Conservation (phyloP, 1,140 invertebrate genomes). For the roundworm (Caenorhabditis elegans) region DNA sequence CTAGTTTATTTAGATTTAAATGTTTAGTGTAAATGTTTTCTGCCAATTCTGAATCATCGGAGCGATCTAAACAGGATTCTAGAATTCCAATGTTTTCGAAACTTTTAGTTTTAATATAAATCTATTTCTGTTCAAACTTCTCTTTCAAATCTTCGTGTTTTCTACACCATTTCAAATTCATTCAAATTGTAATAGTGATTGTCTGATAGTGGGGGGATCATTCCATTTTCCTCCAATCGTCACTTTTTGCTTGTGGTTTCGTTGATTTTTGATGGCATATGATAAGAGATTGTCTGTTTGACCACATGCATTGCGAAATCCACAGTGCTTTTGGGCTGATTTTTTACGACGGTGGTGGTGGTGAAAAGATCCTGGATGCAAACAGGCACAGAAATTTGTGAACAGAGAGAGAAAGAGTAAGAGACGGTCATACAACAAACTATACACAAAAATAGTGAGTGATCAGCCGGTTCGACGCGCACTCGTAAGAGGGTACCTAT, state of each 20-base stretch:
- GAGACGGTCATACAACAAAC: neutral
- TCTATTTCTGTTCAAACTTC: no score
- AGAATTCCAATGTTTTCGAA: no score
- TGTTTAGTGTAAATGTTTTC: no score
- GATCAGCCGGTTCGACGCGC: neutral
- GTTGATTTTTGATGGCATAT: slow-evolving; percentile 4
- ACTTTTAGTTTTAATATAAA: no score
- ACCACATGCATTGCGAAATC: slow-evolving; percentile 21
- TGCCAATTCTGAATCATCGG: no score
- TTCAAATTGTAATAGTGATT: no score
- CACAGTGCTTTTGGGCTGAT: neutral
- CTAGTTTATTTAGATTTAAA: no score
- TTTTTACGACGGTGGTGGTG: neutral
- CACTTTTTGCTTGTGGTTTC: slow-evolving; percentile 15
- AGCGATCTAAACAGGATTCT: no score
- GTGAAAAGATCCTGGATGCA: slow-evolving; percentile 29
- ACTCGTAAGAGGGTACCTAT: neutral
- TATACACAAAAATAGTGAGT: slow-evolving; percentile 6
- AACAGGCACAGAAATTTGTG: neutral
- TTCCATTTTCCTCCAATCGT: no score
- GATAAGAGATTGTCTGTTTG: neutral
- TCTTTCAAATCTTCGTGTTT: no score
- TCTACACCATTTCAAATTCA: no score
- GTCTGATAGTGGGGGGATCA: slow-evolving; percentile 14
- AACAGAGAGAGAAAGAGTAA: neutral